Evolutionary conservation across 2,113 vertebrate genomes (phyloP), one percentile per base, ranked within the genome.

Genomic region (Thalassoma bifasciatum): DNA sequence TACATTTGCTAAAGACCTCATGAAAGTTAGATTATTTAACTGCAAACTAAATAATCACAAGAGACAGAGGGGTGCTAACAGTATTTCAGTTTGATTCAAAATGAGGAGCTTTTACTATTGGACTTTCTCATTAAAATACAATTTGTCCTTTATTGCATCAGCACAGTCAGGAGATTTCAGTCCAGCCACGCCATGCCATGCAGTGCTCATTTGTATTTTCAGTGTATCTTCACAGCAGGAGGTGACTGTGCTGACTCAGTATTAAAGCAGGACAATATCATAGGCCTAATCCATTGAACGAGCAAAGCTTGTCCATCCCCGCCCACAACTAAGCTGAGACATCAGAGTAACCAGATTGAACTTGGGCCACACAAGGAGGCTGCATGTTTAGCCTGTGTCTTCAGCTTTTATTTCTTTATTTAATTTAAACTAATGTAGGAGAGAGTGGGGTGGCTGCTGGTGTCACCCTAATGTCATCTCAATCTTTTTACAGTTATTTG

Each of bases 151-250:
- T 65, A 30, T 77, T 64, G 40, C 59, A 51, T 68, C 50, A 37
- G 49, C 56, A 21, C 21, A 68, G 42, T 36, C 67, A 42, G 44
- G 54, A 58, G 81, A 37, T 74, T 85, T 75, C 69, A 71, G 74
- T 72, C 36, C 26, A 59, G 75, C 64, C 17, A 24, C 57, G 47
- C 50, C n/a, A 30, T 74, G 60, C 70, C 37, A 5, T 78, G 61
- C 54, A 53, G 36, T 22, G 30, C 82, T 90, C 81, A 89, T 89
- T 88, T 88, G 77, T 87, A 86, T 83, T 90, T 86, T 42, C 81
- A 54, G 65, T 80, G 72, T 66, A 74, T 65, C 42, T 66, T 88
- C 87, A 74, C 84, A 81, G 77, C 68, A 79, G 82, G 89, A 46
- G 69, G 53, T 78, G 61, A 60, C 65, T 65, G 66, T 80, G 86